A percentile compares a stretch with the other conserved stretches of the same genome.
phyloP scores from a whole-genome alignment of 2,797 vertebrate species.

The Dicrostonyx torquatus region DNA sequence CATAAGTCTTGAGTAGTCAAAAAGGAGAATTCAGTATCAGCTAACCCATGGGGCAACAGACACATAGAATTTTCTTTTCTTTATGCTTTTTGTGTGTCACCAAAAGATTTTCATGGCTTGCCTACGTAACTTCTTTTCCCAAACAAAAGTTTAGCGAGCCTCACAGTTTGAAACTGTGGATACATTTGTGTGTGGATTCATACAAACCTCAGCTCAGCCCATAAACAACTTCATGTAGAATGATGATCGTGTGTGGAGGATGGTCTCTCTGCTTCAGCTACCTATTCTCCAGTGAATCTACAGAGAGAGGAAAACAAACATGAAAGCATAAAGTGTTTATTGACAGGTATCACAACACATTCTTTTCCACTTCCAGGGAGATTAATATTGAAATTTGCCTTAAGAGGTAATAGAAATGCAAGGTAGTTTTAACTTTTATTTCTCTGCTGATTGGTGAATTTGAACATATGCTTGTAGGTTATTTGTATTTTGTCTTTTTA shows the following conservation, averaged over 20 bases:
- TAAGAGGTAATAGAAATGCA: background rate
- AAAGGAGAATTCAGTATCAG: background rate
- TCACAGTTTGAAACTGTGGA: background rate
- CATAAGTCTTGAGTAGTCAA: background rate
- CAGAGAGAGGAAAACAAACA: background rate
- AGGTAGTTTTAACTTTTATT: background rate
- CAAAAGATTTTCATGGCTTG: background rate
- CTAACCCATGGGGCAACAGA: background rate
- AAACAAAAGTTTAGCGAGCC: background rate
- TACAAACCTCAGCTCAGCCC: background rate
- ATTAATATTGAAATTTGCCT: background rate
- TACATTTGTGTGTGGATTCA: background rate
- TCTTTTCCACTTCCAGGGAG: background rate
- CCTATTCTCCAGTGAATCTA: background rate
- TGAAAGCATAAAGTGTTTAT: background rate
- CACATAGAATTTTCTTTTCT: background rate
- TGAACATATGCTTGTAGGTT: background rate
- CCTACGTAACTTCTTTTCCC: background rate
- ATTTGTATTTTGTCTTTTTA: background rate
- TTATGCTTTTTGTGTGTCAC: background rate
- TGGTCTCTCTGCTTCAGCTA: background rate
- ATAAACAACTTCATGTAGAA: background rate
- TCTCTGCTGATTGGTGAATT: background rate
- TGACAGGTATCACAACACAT: background rate
- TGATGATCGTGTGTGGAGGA: background rate